Base-by-base conservation (phyloP, 2,797 vertebrate species). In the Falco concolor region DNA sequence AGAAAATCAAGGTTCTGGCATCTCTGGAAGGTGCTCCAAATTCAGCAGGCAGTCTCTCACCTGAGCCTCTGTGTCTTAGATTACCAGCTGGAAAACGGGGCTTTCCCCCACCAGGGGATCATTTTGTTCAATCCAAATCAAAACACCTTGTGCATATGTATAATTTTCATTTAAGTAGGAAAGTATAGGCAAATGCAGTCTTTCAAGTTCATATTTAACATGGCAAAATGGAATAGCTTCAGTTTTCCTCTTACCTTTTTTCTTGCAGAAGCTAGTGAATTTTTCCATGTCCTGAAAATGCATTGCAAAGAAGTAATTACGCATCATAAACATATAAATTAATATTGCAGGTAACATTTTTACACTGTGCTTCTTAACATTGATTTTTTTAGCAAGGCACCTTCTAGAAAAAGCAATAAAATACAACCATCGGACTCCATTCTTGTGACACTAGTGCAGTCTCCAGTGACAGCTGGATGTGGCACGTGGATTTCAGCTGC, bases 251-350 rank as follows among this genome's bases (percentile, higher is more conserved):
- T 82, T n/a, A 45, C 21, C 5, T 47, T 63, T 84, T 54, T 74
- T 56, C 53, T 77, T 64, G 18, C 27, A 85, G 72, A 81, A 77
- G 49, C 7, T 32, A 70, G 16, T 32, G 22, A 74, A 45, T 12
- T 45, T 27, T 44, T 89, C 54, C n/a, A 23, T 13, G 27, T 50
- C 40, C 47, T 0, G 0, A 74, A 93, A 83, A 44, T 0, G 0
- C 10, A 27, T 30, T 27, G 21, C 24, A 34, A 78, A 82, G 45
- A 53, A 9, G 5, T 14, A 64, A 68, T 77, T 45, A 49, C 10
- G 2, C 12, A 47, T 42, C 10, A 60, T 22, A 81, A 89, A 16
- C 32, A 42, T 83, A 47, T n/a, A 28, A 69, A 52, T 90, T 72
- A 40, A 52, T 50, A 63, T 13, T 42, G 5, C 6, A 79, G 54